These are phyloP conservation scores for Platycheirus rosarum DNA, from an alignment of 2,888 invertebrate species.

Conservation along the genomic window DNA sequence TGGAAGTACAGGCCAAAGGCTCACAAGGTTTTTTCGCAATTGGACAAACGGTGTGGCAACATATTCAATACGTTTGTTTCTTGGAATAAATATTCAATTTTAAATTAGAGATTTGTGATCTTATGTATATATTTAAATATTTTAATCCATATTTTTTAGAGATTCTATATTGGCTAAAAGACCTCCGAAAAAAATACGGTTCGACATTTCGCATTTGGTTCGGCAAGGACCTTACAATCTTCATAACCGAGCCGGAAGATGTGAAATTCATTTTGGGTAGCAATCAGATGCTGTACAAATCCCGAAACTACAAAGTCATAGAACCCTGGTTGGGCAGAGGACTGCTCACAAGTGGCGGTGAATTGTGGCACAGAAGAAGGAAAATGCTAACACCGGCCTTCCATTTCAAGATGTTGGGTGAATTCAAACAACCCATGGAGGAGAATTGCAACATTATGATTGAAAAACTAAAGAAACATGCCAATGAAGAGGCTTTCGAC, in stretches of 20 bases:
- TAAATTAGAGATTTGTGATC: no score
- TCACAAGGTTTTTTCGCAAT: no score
- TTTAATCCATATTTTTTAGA: no score
- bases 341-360: conserved; percentile 80
- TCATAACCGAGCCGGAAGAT: conserved; percentile 80
- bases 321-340: conserved; percentile 81
- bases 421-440: conserved; percentile 88
- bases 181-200: conserved; percentile 78
- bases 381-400: conserved; percentile 91
- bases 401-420: conserved; percentile 90
- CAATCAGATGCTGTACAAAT: conserved; percentile 78
- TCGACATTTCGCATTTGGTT: conserved; percentile 80
- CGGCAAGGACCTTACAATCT: conserved; percentile 80
- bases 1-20: no score
- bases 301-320: conserved; percentile 77
- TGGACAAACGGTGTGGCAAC: no score
- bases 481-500: conserved; percentile 83
- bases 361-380: conserved; percentile 87
- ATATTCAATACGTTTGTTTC: no score
- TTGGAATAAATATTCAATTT: no score
- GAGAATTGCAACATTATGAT: conserved; percentile 86
- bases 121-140: no score
- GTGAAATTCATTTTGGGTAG: conserved; percentile 78
- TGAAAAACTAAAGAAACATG: conserved; percentile 80
- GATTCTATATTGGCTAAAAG: conserved; percentile 78